Conservation (phyloP, 1,140 invertebrate genomes). For the Drosophila saltans region DNA sequence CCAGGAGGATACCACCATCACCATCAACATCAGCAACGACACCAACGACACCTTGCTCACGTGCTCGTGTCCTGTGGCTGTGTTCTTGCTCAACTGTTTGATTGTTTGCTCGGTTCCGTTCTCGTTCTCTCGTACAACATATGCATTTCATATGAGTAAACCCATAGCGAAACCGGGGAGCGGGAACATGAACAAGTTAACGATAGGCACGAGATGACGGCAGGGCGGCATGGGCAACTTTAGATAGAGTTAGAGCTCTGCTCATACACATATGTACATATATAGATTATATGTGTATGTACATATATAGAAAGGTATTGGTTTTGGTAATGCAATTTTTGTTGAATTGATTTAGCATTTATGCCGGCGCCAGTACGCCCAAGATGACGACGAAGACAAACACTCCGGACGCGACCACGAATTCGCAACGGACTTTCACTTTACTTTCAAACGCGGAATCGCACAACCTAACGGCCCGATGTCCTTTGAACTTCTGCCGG, state of each 20-base stretch:
- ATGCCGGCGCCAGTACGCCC: conserved; percentile 11
- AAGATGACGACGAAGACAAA: not conserved
- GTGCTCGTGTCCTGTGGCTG: conserved; percentile 12
- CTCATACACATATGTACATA: not conserved
- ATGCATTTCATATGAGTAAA: conserved; percentile 17
- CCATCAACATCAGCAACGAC: conserved; percentile 6
- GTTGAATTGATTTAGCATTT: conserved; percentile 9
- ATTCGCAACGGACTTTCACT: conserved; percentile 23
- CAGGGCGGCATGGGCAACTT: not conserved
- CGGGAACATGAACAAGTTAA: conserved; percentile 1
- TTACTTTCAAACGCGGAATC: conserved; percentile 36
- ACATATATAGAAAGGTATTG: not conserved
- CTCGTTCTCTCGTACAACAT: conserved; percentile 13
- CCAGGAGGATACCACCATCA: not conserved
- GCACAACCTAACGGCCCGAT: conserved; percentile 73
- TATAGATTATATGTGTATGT: not conserved
- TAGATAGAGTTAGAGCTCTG: not conserved
- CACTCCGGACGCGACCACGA: not conserved
- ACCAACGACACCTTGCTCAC: conserved; percentile 13
- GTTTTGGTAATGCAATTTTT: not conserved
- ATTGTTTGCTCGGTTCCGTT: conserved; percentile 17
- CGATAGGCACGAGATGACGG: not conserved
- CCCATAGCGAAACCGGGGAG: not conserved
- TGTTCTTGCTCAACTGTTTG: conserved; percentile 22
- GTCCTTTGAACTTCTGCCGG: conserved; percentile 80